Evolutionary conservation across 1,140 invertebrate genomes (phyloP), one percentile per base, ranked within the genome.

Genomic region (Papilio helenus): DNA sequence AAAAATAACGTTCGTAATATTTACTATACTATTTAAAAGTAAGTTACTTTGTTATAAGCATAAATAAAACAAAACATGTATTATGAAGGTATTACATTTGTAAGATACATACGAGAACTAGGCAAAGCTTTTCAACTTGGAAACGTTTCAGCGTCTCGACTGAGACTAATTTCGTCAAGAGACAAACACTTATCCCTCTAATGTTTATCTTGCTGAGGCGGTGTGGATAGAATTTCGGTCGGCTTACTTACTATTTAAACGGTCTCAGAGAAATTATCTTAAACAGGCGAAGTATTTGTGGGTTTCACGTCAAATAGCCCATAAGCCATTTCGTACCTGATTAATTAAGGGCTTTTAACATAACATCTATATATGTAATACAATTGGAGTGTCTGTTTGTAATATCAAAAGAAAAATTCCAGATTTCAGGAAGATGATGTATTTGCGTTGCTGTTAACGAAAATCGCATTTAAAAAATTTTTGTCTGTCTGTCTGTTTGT

Each of bases 141-240:
- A 68, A 68, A 68, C 61, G 61, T 68, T 68, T 68, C 61, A 68
- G 26, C 61, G 61, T 68, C 61, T 68, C 61, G 61, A 68, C 61
- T 68, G 61, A 26, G 61, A 68, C 61, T 68, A 68, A 68, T 68
- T 68, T 68, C 61, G 61, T 68, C 61, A 68, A 68, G 61, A 68
- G 61, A 68, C 61, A 68, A 68, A 68, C 61, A 68, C 61, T 68
- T 68, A 68, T 68, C 61, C 61, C 61, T 68, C 61, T 68, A 68
- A 68, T 68, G 61, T 68, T 68, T 68, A 68, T 68, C 61, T 68
- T 68, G 5, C 26, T 16, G 61, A 68, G 23, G 16, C 61, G 61
- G 61, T 68, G 26, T 26, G 61, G 61, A 68, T 68, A 68, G 61
- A 68, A 68, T 68, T 68, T 68, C 26, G 61, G 61, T 68, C 61